Percentiles rank a stretch among this genome's conserved stretches.
Conservation (phyloP, 2,888 invertebrate species). For the Megaustenia siamemsis region DNA sequence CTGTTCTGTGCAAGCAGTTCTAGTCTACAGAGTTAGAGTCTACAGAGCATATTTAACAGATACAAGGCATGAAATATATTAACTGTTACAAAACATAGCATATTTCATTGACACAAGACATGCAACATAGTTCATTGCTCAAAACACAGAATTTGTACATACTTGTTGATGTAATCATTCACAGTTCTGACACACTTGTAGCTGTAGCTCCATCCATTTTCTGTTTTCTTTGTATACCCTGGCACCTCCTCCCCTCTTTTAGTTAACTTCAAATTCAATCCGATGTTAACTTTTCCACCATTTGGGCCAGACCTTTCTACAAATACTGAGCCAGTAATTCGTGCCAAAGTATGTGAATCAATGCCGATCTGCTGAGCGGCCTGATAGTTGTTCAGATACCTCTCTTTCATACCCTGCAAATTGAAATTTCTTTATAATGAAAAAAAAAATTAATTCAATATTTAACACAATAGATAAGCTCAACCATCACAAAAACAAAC, state of each 20-base stretch:
- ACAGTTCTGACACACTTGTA: conserved; percentile 87
- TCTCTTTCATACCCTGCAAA: conserved; percentile 55
- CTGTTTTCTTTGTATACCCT: conserved; percentile 88
- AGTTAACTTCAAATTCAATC: conserved; percentile 93
- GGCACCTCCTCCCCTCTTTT: conserved; percentile 86
- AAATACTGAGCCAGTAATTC: conserved; percentile 91
- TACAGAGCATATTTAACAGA: too few relatives aligned
- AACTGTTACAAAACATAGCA: too few relatives aligned
- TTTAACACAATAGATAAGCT: too few relatives aligned
- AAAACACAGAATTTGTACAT: too few relatives aligned
- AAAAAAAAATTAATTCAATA: too few relatives aligned
- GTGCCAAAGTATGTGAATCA: conserved; percentile 87
- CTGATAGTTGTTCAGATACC: conserved; percentile 76
- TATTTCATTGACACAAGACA: too few relatives aligned
- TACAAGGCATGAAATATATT: too few relatives aligned
- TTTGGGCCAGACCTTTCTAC: conserved; percentile 80
- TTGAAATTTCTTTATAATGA: too few relatives aligned
- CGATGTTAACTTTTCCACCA: conserved; percentile 86
- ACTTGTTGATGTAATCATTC: conserved; percentile 85
- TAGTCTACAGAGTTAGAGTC: too few relatives aligned
- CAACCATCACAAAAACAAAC: too few relatives aligned
- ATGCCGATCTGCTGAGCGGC: conserved; percentile 81
- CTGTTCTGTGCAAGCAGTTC: too few relatives aligned
- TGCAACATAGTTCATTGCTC: too few relatives aligned
- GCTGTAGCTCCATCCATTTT: conserved; percentile 89